phyloP scores from a whole-genome alignment of 2,888 invertebrate species.

The Amitus sp. region DNA sequence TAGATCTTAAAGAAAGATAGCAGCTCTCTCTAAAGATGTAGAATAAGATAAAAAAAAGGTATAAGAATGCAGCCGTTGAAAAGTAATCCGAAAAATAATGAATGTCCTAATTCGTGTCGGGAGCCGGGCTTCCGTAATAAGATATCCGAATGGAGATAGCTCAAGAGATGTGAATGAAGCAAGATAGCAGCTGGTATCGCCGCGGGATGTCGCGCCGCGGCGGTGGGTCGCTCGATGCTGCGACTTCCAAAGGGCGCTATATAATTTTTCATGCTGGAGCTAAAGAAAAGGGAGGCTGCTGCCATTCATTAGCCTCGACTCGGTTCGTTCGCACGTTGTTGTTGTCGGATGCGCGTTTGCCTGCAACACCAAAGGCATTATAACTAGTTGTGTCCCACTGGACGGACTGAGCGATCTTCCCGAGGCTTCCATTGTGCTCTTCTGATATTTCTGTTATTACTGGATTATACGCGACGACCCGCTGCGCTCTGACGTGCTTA shows the following conservation, averaged over 20 bases:
- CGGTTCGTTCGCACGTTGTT: constrained; percentile 66
- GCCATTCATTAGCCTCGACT: constrained; percentile 64
- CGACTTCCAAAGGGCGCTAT: constrained; percentile 45
- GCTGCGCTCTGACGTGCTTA: constrained; percentile 46
- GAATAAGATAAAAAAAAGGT: too few species aligned
- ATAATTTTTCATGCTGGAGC: constrained; percentile 61
- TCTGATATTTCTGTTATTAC: constrained; percentile 59
- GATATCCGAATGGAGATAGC: constrained; percentile 27
- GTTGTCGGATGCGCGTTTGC: constrained; percentile 47
- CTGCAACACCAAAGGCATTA: constrained; percentile 61
- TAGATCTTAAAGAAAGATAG: too few species aligned
- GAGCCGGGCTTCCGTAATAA: constrained; percentile 32
- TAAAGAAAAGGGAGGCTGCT: constrained; percentile 57
- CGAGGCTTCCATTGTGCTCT: constrained; percentile 48
- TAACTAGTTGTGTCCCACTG: constrained; percentile 31
- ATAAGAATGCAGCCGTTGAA: too few species aligned
- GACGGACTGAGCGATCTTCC: constrained; percentile 25
- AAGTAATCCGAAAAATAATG: too few species aligned
- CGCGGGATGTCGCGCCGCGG: constrained; percentile 46
- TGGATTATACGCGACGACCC: constrained; percentile 53
- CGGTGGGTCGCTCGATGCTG: constrained; percentile 31
- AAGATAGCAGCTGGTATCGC: constrained; percentile 57
- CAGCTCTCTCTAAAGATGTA: too few species aligned
- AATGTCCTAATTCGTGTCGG: constrained; percentile 4
- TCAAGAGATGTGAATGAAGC: constrained; percentile 16